Percentiles rank a stretch among this genome's conserved stretches.
Conservation (phyloP, 2,113 vertebrate genomes). For the Nanorana parkeri region DNA sequence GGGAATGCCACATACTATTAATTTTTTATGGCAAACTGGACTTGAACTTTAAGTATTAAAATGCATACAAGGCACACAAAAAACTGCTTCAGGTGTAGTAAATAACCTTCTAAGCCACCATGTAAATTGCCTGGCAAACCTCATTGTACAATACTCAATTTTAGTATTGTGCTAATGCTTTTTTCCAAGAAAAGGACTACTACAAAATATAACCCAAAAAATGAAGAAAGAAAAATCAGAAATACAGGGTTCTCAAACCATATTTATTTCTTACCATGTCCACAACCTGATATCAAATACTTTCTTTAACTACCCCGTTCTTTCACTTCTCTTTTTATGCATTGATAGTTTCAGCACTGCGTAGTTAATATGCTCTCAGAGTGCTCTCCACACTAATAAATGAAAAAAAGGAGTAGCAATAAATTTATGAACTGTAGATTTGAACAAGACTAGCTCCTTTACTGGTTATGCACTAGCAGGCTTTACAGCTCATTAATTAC, state of each 20-base stretch:
- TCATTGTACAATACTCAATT: no score
- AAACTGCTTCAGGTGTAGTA: no score
- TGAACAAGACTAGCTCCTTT: constrained; percentile 77
- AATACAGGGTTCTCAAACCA: not conserved
- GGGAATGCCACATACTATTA: no score
- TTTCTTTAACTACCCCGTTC: constrained; percentile 36
- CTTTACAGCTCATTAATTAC: constrained; percentile 89
- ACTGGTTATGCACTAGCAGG: constrained; percentile 81
- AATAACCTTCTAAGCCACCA: no score
- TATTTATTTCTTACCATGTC: constrained; percentile 18
- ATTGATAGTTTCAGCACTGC: constrained; percentile 50
- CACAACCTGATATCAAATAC: constrained; percentile 4
- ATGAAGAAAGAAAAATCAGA: no score
- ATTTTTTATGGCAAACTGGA: no score
- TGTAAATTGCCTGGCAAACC: no score
- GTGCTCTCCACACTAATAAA: constrained; percentile 76
- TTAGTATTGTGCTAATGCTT: not conserved
- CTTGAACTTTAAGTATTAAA: no score
- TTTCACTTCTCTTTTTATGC: constrained; percentile 51
- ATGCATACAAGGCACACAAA: no score
- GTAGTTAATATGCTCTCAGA: constrained; percentile 62
- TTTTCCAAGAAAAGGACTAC: not conserved
- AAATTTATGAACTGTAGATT: constrained; percentile 79
- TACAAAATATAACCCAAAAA: no score
- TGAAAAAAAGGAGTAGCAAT: constrained; percentile 74